Base-by-base conservation (phyloP, 1,140 invertebrate species). In the Mylabris phalerata region DNA sequence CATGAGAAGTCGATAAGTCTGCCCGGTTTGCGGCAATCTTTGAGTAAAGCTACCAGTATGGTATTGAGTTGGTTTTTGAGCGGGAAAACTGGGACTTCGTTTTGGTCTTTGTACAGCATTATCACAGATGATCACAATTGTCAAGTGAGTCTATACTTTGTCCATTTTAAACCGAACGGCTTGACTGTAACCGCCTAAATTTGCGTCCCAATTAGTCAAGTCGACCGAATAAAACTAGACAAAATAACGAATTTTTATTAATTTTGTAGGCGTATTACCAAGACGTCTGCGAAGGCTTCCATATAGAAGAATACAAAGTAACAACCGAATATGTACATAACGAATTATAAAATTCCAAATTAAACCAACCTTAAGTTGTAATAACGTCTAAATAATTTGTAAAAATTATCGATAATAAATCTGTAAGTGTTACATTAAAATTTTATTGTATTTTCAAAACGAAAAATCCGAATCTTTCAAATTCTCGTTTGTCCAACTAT, bases 261-360 rank as follows among this genome's bases (percentile, higher is more conserved):
- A 32, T 60, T 32, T 73, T 76, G 64, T 75, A 91, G 88, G 78
- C 73, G 0, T 84, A 82, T 64, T 89, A 85, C 69, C 84, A 85
- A 56, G 84, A 82, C 0, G 81, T 87, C 48, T 90, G 89, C 65
- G 79, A 79, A 26, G 79, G 82, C 2, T 92, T 89, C 75, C 86
- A 90, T 66, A 83, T 87, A 71, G 87, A 89, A 71, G 88, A 92
- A 73, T 74, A 86, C 24, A 84, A 83, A 79, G 87, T 87, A 11
- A 90, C 86, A 25, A 88, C 87, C 27, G 88, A 90, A 78, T 87
- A 85, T 54, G 78, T 83, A 64, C 88, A 90, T 71, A 90, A 79
- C 70, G 88, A 90, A 77, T 77, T 88, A 62, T 86, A 81, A 63
- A 11, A 11, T 45, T 55, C 10, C 32, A 32, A 4, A 4, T 32